Evolutionary conservation across 2,797 vertebrate genomes (phyloP), one percentile per base, ranked within the genome.

Genomic region (Paratrypauchen microcephalus): DNA sequence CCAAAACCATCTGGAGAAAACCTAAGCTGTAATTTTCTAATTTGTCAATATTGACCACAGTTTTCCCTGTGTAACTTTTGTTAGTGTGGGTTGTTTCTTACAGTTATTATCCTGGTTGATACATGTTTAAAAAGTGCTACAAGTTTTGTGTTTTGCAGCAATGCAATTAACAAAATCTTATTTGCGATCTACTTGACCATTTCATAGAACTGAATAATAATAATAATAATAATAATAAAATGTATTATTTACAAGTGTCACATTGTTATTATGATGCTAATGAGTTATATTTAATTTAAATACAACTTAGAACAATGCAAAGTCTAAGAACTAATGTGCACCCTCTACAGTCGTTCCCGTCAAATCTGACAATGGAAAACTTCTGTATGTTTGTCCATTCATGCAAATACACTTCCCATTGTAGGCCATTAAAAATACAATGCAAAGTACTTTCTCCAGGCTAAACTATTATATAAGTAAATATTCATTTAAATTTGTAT

Each of bases 1-100:
- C 74, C 65, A 69, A 84, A 83, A 71, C 68, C 72, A 36, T 58
- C 63, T 74, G 65, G 36, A 9, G 23, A 16, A 26, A 47, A 8
- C 26, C 26, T 12, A 26, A 26, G 23, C 55, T 16, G 55, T 16
- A 7, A 57, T 57, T 57, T 57, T 26, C 24, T 16, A 28, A 57
- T 57, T 6, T 45, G 41, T 23, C 8, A 62, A 32, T 61, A 61
- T 39, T 62, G 36, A 9, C n/a, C 28, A 15, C 56, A 32, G 28
- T 59, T 23, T 56, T 56, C 54, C 13, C 12, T 12, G n/a, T 11
- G 21, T 54, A 23, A 50, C 50, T n/a, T 52, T 52, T 8, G 8
- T 0, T 23, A 21, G 50, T 11, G 9, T 54, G 50, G 50, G 52
- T 54, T 4, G 19, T 23, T 54, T 23, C 52, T 23, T 54, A 5